Percentiles rank a stretch among this genome's conserved stretches.
phyloP scores from a whole-genome alignment of 2,113 vertebrate genomes.

The Lasiurus cinereus region DNA sequence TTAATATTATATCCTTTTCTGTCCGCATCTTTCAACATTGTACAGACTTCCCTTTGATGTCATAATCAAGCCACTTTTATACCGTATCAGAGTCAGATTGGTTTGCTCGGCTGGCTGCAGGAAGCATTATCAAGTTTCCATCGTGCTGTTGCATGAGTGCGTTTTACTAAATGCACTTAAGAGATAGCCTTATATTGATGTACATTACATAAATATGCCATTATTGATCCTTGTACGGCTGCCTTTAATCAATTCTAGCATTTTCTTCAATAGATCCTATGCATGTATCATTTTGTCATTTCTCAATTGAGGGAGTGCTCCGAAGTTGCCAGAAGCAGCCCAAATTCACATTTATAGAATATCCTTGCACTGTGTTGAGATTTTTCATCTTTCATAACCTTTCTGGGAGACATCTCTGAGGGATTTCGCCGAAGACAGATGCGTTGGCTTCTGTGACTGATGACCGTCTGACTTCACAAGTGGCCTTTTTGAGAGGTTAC shows the following conservation, averaged over 20 bases:
- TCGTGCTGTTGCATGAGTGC: background rate
- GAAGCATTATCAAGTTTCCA: background rate
- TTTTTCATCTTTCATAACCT: conserved; percentile 80
- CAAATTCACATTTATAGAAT: conserved; percentile 75
- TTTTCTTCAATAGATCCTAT: conserved; percentile 40
- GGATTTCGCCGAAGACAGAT: conserved; percentile 78
- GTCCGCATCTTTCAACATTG: background rate
- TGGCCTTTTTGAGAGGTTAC: conserved; percentile 76
- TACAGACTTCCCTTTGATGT: conserved; percentile 18
- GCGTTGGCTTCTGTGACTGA: conserved; percentile 79
- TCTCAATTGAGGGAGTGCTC: conserved; percentile 67
- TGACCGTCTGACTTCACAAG: conserved; percentile 81
- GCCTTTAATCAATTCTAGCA: conserved; percentile 44
- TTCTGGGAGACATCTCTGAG: conserved; percentile 73
- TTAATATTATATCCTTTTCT: conserved; percentile 24
- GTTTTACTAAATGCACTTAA: conserved; percentile 54
- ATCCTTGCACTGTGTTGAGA: conserved; percentile 72
- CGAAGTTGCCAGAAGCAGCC: conserved; percentile 67
- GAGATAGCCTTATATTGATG: conserved; percentile 20
- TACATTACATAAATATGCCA: conserved; percentile 43
- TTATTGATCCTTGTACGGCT: conserved; percentile 22
- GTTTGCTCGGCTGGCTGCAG: conserved; percentile 37
- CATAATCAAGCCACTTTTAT: conserved; percentile 35
- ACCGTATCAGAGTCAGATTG: background rate
- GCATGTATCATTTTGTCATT: conserved; percentile 72